Evolutionary conservation across 2,888 invertebrate genomes (phyloP).

Genomic region (Bugulina stolonifera): DNA sequence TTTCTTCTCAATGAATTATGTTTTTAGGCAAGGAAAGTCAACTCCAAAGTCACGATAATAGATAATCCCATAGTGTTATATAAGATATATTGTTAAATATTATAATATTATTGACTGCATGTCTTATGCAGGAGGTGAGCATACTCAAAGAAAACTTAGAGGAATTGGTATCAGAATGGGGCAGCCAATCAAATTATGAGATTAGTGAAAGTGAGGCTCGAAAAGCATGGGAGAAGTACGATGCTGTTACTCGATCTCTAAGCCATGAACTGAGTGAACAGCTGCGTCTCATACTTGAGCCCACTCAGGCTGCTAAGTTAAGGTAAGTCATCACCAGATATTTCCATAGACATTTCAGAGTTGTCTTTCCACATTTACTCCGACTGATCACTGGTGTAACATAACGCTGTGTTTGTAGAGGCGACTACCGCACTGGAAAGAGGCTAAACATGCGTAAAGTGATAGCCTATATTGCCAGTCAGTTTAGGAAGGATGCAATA

Average conservation of each 20-base stretch:
- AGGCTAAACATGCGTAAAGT: slow-evolving; percentile 97
- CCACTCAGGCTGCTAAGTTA: slow-evolving; percentile 82
- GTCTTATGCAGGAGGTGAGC: not conserved
- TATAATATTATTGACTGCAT: too few species aligned
- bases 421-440: slow-evolving; percentile 92
- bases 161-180: not conserved
- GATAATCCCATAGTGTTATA: too few species aligned
- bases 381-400: too few species aligned
- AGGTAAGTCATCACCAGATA: too few species aligned
- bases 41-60: too few species aligned
- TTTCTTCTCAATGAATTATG: too few species aligned
- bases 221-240: slow-evolving; percentile 50
- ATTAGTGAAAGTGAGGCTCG: slow-evolving; percentile 31
- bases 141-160: slow-evolving; percentile 5
- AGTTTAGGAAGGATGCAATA: slow-evolving; percentile 97
- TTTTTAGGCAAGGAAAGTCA: too few species aligned
- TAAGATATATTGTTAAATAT: too few species aligned
- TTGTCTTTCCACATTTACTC: too few species aligned
- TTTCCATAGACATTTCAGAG: too few species aligned
- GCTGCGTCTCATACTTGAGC: slow-evolving; percentile 85
- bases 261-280: slow-evolving; percentile 87
- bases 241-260: slow-evolving; percentile 54
- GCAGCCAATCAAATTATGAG: not conserved
- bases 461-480: slow-evolving; percentile 96
- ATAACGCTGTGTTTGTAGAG: slow-evolving; percentile 57